Percentiles rank a stretch among this genome's conserved stretches.
phyloP scores from a whole-genome alignment of 2,113 vertebrate genomes.

The Colossoma macropomum region DNA sequence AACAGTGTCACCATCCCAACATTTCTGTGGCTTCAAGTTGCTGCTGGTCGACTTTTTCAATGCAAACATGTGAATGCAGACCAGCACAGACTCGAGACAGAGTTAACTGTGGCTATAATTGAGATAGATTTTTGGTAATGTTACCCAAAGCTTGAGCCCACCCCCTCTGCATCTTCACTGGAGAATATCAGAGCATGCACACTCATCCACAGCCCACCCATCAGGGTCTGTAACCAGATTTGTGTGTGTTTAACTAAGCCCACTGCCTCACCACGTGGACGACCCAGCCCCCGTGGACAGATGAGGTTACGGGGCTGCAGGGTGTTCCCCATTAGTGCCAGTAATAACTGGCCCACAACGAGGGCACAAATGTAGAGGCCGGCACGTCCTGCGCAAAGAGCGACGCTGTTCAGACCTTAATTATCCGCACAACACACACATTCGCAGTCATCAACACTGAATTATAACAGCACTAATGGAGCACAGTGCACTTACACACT shows the following conservation, averaged over 20 bases:
- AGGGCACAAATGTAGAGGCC: neutral
- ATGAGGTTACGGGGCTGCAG: neutral
- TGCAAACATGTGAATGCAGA: too few species aligned
- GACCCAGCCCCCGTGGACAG: neutral
- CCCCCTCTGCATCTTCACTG: neutral
- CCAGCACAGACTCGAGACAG: too few species aligned
- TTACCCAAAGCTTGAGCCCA: too few species aligned
- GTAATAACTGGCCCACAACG: conserved; percentile 20
- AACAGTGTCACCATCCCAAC: too few species aligned
- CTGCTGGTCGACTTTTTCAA: too few species aligned
- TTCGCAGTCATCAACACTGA: neutral
- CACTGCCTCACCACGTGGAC: too few species aligned
- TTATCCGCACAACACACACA: neutral
- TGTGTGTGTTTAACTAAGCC: too few species aligned
- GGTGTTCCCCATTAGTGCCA: conserved; percentile 24
- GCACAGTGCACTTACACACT: neutral
- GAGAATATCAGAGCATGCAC: neutral
- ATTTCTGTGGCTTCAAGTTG: too few species aligned
- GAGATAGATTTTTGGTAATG: too few species aligned
- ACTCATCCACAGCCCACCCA: neutral
- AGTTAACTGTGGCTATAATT: too few species aligned
- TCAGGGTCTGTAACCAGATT: neutral
- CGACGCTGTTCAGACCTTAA: neutral
- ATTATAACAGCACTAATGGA: neutral
- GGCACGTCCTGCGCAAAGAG: neutral